Conservation (phyloP, 2,797 vertebrate genomes). For the Rhinichthys osculus region DNA sequence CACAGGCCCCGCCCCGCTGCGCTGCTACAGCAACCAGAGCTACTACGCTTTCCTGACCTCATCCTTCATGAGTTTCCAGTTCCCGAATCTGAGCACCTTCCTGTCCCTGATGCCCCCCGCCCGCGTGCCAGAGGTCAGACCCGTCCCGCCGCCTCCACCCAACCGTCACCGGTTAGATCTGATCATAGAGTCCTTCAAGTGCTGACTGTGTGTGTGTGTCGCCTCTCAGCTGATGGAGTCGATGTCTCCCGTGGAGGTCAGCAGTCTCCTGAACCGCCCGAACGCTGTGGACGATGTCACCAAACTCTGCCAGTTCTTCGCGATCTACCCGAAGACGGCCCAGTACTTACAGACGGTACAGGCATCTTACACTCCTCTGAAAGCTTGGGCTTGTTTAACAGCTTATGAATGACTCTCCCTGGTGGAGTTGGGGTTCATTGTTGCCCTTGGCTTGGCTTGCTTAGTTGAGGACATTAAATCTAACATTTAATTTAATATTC, state of each 20-base stretch:
- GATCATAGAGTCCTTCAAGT: not conserved
- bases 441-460: too few relatives aligned
- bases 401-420: not conserved
- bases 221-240: slow-evolving; percentile 75
- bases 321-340: slow-evolving; percentile 60
- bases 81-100: slow-evolving; percentile 75
- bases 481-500: too few relatives aligned
- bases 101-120: slow-evolving; percentile 71
- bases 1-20: slow-evolving; percentile 68
- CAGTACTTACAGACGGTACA: slow-evolving; percentile 73
- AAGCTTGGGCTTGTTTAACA: not conserved
- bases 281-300: slow-evolving; percentile 55
- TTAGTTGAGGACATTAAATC: too few relatives aligned
- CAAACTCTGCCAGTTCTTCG: slow-evolving; percentile 73
- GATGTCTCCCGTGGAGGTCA: slow-evolving; percentile 69
- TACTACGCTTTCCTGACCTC: slow-evolving; percentile 71
- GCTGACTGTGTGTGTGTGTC: not conserved
- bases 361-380: not conserved
- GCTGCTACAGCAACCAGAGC: slow-evolving; percentile 73
- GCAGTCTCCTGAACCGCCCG: slow-evolving; percentile 64
- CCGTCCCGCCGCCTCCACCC: not conserved
- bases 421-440: too few relatives aligned
- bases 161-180: not conserved
- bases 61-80: slow-evolving; percentile 74
- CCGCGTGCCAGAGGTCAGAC: slow-evolving; percentile 67